These are phyloP conservation scores for Ictalurus punctatus DNA, from an alignment of 2,113 vertebrate genomes.

Conservation along the genomic window DNA sequence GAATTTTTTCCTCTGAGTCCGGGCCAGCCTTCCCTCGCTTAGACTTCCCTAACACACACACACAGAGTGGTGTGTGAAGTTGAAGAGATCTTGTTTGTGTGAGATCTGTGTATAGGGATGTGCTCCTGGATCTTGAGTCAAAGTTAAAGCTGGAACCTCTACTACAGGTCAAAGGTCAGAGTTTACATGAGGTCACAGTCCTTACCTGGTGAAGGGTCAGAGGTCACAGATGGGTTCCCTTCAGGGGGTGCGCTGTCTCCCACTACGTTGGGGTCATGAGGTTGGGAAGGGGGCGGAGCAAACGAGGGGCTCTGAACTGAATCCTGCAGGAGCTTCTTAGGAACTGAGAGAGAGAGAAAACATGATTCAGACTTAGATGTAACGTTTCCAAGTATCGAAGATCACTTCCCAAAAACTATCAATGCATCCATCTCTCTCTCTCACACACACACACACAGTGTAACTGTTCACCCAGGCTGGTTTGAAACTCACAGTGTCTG, in stretches of 20 bases:
- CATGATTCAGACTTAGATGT: constrained; percentile 38
- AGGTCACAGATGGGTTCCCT: constrained; percentile 72
- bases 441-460: not conserved
- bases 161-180: not conserved
- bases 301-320: constrained; percentile 70
- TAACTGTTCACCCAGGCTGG: not conserved
- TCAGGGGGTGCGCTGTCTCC: constrained; percentile 80
- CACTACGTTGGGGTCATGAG: constrained; percentile 82
- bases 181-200: not conserved
- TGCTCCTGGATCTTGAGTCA: not conserved
- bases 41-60: constrained; percentile 43
- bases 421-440: not conserved
- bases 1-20: not conserved
- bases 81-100: not conserved
- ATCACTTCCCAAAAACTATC: constrained; percentile 42
- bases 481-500: constrained; percentile 7
- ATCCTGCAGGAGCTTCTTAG: constrained; percentile 85
- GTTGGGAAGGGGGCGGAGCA: constrained; percentile 68
- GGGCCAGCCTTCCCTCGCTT: constrained; percentile 39
- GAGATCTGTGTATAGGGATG: not conserved
- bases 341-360: constrained; percentile 71
- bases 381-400: constrained; percentile 6
- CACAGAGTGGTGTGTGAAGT: not conserved
- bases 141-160: not conserved
- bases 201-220: constrained; percentile 76